Percentiles rank a stretch among this genome's conserved stretches.
Conservation (phyloP, 2,113 vertebrate genomes). For the Myotis davidii region DNA sequence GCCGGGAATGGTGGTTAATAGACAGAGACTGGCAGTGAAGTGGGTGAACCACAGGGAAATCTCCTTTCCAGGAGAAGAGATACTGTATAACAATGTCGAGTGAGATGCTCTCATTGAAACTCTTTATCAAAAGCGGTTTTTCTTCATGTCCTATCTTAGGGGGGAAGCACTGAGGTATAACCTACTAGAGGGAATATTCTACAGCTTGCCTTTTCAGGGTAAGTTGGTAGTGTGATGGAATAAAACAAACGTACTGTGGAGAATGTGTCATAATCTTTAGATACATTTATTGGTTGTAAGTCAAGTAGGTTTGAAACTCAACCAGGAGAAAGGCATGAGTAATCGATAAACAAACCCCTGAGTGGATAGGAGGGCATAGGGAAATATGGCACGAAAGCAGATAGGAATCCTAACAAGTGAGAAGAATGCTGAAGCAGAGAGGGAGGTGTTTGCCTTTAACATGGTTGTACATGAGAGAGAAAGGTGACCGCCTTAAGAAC, state of each 20-base stretch:
- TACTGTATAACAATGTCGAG: not conserved
- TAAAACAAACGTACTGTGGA: not conserved
- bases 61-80: not conserved
- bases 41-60: not conserved
- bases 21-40: not conserved
- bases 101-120: not conserved
- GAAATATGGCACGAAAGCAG: not conserved
- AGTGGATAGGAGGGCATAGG: not conserved
- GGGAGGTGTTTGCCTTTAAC: not conserved
- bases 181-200: not conserved
- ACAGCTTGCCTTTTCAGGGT: not conserved
- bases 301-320: not conserved
- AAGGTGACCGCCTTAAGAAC: not conserved
- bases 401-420: not conserved
- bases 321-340: not conserved
- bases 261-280: not conserved
- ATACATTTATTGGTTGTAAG: not conserved
- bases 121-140: not conserved
- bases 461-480: not conserved
- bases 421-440: not conserved
- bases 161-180: not conserved
- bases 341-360: not conserved
- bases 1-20: not conserved
- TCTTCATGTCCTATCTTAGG: not conserved
- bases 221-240: not conserved